These are phyloP conservation scores for Phylloscopus trochiloides DNA, from an alignment of 2,113 vertebrate genomes.

Conservation along the genomic window DNA sequence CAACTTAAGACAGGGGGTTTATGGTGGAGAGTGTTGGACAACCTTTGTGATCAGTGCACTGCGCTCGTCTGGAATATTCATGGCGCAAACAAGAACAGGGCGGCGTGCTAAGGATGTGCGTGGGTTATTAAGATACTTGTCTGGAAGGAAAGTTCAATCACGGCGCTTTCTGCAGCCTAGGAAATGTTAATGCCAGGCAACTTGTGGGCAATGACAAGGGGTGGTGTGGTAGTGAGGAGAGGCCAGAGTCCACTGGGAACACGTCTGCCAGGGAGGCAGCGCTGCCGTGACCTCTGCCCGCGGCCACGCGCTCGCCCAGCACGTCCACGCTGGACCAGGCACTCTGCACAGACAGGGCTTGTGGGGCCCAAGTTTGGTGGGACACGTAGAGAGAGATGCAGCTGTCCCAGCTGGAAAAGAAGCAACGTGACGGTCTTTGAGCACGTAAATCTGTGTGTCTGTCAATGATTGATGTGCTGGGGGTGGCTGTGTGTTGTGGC, in stretches of 20 bases:
- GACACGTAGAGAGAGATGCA: not conserved
- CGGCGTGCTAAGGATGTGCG: not conserved
- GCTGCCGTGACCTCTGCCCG: not conserved
- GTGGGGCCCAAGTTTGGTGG: not conserved
- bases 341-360: not conserved
- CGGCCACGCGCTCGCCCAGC: accelerated
- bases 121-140: not conserved
- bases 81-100: not conserved
- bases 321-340: not conserved
- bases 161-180: not conserved
- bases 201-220: not conserved
- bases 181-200: not conserved
- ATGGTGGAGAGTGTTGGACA: not conserved
- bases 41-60: not conserved
- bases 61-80: not conserved
- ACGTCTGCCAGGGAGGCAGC: not conserved
- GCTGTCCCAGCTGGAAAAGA: not conserved
- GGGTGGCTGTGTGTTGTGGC: not conserved
- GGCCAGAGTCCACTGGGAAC: not conserved
- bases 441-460: not conserved
- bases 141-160: not conserved
- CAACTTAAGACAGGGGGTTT: not conserved
- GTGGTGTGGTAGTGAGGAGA: not conserved
- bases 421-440: accelerated
- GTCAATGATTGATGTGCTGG: not conserved